These are phyloP conservation scores for Caloenas nicobarica DNA, from an alignment of 2,113 vertebrate genomes.

Conservation along the genomic window DNA sequence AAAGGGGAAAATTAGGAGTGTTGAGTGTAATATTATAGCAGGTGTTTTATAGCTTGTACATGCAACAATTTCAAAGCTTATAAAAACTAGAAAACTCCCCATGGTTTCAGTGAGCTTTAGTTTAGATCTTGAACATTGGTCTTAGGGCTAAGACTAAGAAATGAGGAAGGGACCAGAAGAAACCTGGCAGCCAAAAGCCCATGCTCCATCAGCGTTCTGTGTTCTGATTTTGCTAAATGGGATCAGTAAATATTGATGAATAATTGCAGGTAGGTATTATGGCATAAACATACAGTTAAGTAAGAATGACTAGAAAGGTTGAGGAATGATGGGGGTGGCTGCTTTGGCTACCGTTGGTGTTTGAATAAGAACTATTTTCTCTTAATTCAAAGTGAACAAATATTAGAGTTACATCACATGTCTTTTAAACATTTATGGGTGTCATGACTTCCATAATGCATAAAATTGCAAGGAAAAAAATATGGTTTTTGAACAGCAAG, in stretches of 20 bases:
- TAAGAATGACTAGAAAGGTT: not conserved
- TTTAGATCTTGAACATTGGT: not conserved
- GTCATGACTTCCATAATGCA: not conserved
- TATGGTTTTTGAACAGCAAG: not conserved
- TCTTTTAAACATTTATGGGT: not conserved
- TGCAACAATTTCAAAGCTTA: not conserved
- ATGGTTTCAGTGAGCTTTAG: not conserved
- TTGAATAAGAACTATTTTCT: not conserved
- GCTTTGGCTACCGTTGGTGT: not conserved
- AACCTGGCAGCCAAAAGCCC: not conserved
- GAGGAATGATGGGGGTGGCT: not conserved
- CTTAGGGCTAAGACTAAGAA: not conserved
- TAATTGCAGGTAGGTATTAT: not conserved
- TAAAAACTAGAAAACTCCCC: not conserved
- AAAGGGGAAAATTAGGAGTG: not conserved
- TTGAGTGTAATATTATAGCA: not conserved
- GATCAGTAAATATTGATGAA: not conserved
- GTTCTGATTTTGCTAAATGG: not conserved
- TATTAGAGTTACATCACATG: not conserved
- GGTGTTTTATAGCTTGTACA: not conserved
- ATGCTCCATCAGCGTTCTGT: not conserved
- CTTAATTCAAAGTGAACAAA: slow-evolving; percentile 18
- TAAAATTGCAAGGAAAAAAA: not conserved
- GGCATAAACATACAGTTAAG: not conserved
- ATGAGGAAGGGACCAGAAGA: not conserved